phyloP scores from a whole-genome alignment of 2,888 invertebrate genomes.

The Eueremaeus valkanovi region DNA sequence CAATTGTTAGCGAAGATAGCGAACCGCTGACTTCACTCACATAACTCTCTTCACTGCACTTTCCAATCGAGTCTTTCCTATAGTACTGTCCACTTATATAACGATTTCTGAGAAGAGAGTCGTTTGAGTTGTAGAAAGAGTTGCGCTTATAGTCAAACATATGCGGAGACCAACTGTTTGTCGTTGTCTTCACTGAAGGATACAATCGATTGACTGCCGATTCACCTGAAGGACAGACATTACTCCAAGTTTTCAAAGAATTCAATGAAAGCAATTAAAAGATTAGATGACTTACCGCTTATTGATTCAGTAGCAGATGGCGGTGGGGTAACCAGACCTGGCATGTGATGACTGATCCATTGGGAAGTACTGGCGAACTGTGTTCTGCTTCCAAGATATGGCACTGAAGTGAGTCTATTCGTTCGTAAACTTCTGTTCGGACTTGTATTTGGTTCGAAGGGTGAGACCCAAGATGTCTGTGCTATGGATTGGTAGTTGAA shows the following conservation, averaged over 20 bases:
- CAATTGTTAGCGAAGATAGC: neutral
- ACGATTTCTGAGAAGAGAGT: neutral
- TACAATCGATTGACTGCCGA: neutral
- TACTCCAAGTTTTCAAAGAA: neutral
- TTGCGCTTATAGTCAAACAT: neutral
- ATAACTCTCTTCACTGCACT: neutral
- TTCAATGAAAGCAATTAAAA: neutral
- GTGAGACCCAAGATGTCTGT: constrained; percentile 20
- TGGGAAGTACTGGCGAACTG: neutral
- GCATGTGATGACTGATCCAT: neutral
- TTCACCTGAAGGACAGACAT: neutral
- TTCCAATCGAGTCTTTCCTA: neutral
- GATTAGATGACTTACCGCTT: neutral
- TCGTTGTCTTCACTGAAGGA: neutral
- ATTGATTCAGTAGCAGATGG: neutral
- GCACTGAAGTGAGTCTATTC: neutral
- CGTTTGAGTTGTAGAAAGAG: neutral
- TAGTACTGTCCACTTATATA: neutral
- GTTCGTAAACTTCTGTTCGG: neutral
- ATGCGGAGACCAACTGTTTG: neutral
- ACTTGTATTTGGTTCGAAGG: neutral
- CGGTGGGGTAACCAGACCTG: constrained; percentile 6
- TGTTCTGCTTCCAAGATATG: neutral
- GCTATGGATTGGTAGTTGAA: constrained; percentile 16
- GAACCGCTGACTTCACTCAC: neutral